Evolutionary conservation across 2,888 invertebrate genomes (phyloP).

Genomic region (Cryptus armator): DNA sequence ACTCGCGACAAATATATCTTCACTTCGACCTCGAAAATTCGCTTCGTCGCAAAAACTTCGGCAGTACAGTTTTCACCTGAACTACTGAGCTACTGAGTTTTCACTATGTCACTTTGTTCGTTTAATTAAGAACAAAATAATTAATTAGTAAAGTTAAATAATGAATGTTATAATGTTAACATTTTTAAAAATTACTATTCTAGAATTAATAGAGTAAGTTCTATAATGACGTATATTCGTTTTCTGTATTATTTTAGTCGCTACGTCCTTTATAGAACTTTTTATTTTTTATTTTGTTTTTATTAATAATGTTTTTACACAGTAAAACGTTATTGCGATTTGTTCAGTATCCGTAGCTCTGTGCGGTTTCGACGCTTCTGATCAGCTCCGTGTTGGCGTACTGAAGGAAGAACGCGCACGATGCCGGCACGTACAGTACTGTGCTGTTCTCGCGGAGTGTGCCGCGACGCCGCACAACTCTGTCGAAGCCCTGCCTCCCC

Average conservation of each 20-base stretch:
- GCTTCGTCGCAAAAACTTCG: background rate
- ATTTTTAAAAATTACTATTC: too few species aligned
- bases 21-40: background rate
- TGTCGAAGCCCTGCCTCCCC: conserved; percentile 62
- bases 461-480: conserved; percentile 67
- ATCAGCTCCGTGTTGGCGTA: conserved; percentile 43
- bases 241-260: background rate
- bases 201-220: too few species aligned
- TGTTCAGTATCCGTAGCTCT: background rate
- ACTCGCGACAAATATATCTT: conserved; percentile 1
- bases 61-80: background rate
- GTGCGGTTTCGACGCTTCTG: conserved; percentile 11
- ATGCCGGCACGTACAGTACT: conserved; percentile 72
- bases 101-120: background rate
- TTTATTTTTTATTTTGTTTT: background rate
- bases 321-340: background rate
- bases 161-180: too few species aligned
- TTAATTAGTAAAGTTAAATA: background rate
- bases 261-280: background rate
- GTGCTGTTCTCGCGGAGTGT: conserved; percentile 51
- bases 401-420: conserved; percentile 55
- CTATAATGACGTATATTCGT: too few species aligned
- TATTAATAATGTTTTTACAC: background rate
- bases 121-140: background rate
- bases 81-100: background rate